Base-by-base conservation (phyloP, 2,888 invertebrate species). In the Ichneumoninae sp. region DNA sequence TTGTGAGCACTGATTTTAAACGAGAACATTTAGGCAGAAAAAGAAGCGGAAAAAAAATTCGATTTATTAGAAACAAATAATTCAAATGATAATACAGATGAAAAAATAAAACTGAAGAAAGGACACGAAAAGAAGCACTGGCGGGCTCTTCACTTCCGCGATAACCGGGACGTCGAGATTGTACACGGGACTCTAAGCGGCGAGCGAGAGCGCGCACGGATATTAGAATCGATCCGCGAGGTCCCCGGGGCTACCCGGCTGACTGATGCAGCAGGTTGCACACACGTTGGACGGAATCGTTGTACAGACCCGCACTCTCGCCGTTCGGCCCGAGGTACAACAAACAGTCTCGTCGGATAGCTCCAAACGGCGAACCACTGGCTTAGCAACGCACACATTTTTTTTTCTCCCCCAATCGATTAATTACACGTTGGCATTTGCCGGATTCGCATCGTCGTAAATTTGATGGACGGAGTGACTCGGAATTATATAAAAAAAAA, bases 151-250 rank as follows among this genome's bases (percentile, higher is more conserved):
- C 62, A 33, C 62, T 62, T 33, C 1, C 62, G 44, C 47, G 47
- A 40, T 50, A 74, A 62, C 74, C 62, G 30, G 50, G 47, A 62
- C 74, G 74, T 19, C 19, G 62, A 22, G n/a, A 74, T 60, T 47
- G 62, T 60, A 26, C 22, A 66, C 65, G 70, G 54, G 65, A 65
- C n/a, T 36, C n/a, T 22, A 54, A 44, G 54, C 22, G 22, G 74
- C 47, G 74, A 70, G 72, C 36, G 66, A 72, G 71, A 76, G 69
- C 79, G 74, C 26, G 52, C 69, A 74, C 82, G 62, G 52, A 50
- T 75, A 74, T 81, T 62, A 75, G 44, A 77, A 85, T 87, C 82
- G 82, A 85, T 85, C 76, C 71, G 80, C 71, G 66, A 71, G 71
- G 65, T 68, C 66, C 77, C 85, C 80, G 76, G 82, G 72, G 72